Conservation (phyloP, 2,113 vertebrate species). For the Cinclus mexicanus region DNA sequence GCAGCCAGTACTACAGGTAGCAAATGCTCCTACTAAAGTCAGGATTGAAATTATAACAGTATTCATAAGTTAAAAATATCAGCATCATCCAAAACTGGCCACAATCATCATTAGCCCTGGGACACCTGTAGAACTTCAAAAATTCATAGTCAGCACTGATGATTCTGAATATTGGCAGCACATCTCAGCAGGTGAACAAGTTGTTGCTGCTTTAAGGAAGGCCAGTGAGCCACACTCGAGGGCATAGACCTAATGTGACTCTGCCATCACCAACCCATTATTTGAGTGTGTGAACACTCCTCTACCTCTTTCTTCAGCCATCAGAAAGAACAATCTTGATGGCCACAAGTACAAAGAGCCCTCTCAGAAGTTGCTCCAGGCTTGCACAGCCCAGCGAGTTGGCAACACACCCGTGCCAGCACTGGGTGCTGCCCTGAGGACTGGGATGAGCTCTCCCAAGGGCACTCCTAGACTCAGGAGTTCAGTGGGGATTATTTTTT, state of each 20-base stretch:
- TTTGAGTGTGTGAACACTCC: background rate
- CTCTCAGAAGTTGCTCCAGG: background rate
- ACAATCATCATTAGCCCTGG: background rate
- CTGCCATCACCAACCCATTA: background rate
- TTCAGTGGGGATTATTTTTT: background rate
- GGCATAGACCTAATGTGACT: background rate
- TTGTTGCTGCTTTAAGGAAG: background rate
- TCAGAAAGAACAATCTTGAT: background rate
- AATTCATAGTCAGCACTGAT: background rate
- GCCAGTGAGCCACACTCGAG: fast-evolving
- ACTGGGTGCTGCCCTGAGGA: background rate
- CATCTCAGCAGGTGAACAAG: background rate
- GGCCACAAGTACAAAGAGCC: background rate
- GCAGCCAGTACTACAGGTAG: background rate
- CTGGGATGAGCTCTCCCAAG: background rate
- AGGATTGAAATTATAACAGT: background rate
- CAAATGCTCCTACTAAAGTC: background rate
- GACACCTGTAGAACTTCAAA: background rate
- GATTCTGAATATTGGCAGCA: fast-evolving
- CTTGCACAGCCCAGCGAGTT: fast-evolving
- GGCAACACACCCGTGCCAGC: background rate
- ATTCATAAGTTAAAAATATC: background rate
- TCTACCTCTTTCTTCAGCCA: background rate
- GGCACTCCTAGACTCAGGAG: background rate
- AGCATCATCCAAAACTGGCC: background rate